Evolutionary conservation across 1,140 invertebrate species (phyloP), one percentile per base, ranked within the genome.

Genomic region (Zaprionus capensis): DNA sequence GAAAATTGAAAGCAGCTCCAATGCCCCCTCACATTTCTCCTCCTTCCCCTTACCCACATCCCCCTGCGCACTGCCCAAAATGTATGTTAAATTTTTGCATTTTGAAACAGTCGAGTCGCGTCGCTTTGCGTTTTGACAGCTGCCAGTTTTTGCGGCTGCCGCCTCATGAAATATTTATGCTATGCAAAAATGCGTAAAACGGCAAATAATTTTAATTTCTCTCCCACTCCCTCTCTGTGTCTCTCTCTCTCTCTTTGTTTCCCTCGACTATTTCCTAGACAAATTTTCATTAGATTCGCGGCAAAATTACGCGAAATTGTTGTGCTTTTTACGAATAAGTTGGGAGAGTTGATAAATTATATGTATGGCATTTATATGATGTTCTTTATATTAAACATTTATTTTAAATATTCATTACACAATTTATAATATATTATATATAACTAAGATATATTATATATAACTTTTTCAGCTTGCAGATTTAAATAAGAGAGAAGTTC

Each of bases 131-230:
- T 91, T 91, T 81, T 91, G 83, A 84, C 83, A 84, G 81, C 87
- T 91, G 87, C 87, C 87, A 81, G 75, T 86, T 86, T 82, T 78
- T 76, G 80, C 57, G 81, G 79, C 75, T 68, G 72, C 68, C 71
- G 85, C 70, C 82, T 86, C 82, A 90, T 90, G 86, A 85, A 90
- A 85, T 90, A 90, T 91, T 88, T 91, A 88, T 88, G 76, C 53
- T 72, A 67, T 66, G 76, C 61, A 74, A 66, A 77, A 86, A 71
- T 72, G 79, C 70, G 71, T 85, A 71, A 78, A 72, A 71, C 64
- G 59, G 69, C 59, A 70, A 71, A 75, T 75, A 69, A 69, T 79
- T 90, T 84, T 85, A 90, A 88, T 90, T 73, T 63, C 49, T 58
- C 41, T 51, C 31, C 15, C 53, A 61, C 44, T 34, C 46, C 36